Base-by-base conservation (phyloP, 2,888 invertebrate species). In the Rhagophthalmus giganteus region DNA sequence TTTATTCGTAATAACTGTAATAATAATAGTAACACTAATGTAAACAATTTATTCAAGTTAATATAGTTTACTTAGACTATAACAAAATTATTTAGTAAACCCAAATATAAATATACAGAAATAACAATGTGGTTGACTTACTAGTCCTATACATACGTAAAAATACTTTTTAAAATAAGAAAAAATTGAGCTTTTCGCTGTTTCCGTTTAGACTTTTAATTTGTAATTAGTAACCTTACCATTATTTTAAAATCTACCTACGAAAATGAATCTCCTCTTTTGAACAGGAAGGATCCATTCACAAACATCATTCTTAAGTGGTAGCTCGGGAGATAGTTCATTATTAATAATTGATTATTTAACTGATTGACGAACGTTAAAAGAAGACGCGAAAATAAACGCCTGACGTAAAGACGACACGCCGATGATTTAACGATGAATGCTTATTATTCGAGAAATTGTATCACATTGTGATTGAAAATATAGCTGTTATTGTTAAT, bases 251-350 rank as follows among this genome's bases (percentile, higher is more conserved):
- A 34, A 48, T 40, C 37, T 52, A 52, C 35, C n/a, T n/a, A n/a
- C 40, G 52, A 54, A 54, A 48, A 54, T 49, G 42, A 34, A 35
- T 53, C 53, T 47, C 32, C 31, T 35, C 54, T 42, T 57, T 52
- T 57, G 60, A 58, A 63, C 58, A 62, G 69, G 69, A 70, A 71
- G 71, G 67, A 66, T 66, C 60, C 24, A 24, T 58, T 56, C 51
- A 45, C 51, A 45, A 39, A 34, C 38, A 51, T 39, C 20, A 20
- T 39, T 31, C 20, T 55, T 49, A 55, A 58, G 8, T 37, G 15
- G 27, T 35, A 37, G 37, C 41, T 16, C 33, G 44, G 37, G 32
- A 38, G 37, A 34, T 31, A 40, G 31, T 32, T 41, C 28, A 48
- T 32, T 52, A 2, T 13, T 13, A 37, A n/a, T n/a, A n/a, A n/a